phyloP scores from a whole-genome alignment of 2,113 vertebrate genomes.

The Aramus guarauna region DNA sequence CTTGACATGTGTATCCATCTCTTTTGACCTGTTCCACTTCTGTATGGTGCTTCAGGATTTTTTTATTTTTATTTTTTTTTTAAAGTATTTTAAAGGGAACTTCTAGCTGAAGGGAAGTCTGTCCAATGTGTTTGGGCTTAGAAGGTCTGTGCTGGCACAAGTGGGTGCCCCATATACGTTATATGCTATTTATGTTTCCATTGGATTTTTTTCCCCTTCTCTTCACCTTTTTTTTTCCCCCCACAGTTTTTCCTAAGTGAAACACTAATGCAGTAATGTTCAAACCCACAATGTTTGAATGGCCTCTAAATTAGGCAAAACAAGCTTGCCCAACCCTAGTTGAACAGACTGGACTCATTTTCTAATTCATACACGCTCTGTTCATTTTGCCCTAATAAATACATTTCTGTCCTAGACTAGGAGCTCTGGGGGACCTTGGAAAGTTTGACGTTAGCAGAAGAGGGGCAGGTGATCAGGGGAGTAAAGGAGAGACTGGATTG shows the following conservation, averaged over 20 bases:
- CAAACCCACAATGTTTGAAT: constrained; percentile 72
- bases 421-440: background rate
- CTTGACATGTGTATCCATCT: background rate
- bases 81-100: background rate
- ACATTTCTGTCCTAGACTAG: constrained; percentile 33
- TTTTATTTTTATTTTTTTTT: background rate
- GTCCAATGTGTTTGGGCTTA: constrained; percentile 15
- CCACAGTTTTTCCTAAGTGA: constrained; percentile 59
- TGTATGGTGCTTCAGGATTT: background rate
- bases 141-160: constrained; percentile 38
- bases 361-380: constrained; percentile 27
- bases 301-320: constrained; percentile 70
- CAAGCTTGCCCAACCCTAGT: constrained; percentile 57
- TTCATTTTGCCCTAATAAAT: constrained; percentile 57
- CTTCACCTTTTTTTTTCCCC: constrained; percentile 10
- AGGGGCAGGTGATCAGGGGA: background rate
- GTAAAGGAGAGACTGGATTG: background rate
- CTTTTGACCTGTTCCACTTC: background rate
- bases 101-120: constrained; percentile 15
- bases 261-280: constrained; percentile 62
- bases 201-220: constrained; percentile 26
- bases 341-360: constrained; percentile 50
- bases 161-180: constrained; percentile 39
- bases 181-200: constrained; percentile 64
- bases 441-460: constrained; percentile 9